Evolutionary conservation across 2,888 invertebrate species (phyloP).

Genomic region (Megaustenia siamemsis): DNA sequence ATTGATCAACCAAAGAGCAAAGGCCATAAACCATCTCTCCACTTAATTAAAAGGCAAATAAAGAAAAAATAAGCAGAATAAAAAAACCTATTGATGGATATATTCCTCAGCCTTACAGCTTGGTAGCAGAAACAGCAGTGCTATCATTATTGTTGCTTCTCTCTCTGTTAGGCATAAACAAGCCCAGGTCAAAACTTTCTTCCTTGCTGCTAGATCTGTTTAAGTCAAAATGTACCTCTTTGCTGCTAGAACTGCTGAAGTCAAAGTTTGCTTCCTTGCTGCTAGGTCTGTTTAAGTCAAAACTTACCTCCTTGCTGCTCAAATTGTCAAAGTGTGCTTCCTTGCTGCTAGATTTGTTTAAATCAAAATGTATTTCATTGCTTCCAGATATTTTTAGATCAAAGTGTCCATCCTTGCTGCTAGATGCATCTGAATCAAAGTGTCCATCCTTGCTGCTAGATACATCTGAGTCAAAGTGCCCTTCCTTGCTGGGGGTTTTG

Average conservation of each 20-base stretch:
- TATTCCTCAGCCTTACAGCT: background rate
- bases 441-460: background rate
- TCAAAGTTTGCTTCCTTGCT: slow-evolving; percentile 2
- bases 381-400: background rate
- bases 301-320: slow-evolving; percentile 2
- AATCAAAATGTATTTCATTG: background rate
- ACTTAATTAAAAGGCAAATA: background rate
- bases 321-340: slow-evolving; percentile 1
- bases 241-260: background rate
- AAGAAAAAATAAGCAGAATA: no score
- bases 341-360: background rate
- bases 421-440: background rate
- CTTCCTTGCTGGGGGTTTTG: slow-evolving; percentile 13
- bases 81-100: no score
- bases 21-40: no score
- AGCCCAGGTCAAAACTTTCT: background rate
- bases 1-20: no score
- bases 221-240: background rate
- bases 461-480: background rate
- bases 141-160: background rate
- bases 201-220: background rate
- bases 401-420: background rate
- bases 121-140: background rate
- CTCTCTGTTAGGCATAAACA: background rate
- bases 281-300: background rate